These are phyloP conservation scores for Mesoligia furuncula DNA, from an alignment of 2,888 invertebrate species.

Conservation along the genomic window DNA sequence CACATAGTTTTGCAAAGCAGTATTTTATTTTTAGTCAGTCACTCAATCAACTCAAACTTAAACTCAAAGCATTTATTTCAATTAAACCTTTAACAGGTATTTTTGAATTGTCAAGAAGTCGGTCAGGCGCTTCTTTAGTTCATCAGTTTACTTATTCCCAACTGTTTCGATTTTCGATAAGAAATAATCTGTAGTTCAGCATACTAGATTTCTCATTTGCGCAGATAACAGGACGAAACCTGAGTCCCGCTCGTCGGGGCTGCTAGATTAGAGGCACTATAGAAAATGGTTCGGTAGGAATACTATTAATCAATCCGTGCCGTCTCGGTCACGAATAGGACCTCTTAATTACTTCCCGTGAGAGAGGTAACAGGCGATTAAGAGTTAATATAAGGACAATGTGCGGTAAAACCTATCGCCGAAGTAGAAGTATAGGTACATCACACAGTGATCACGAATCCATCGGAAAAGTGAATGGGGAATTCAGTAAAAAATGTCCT, in stretches of 20 bases:
- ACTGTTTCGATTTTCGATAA: slow-evolving; percentile 5
- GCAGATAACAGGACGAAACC: slow-evolving; percentile 30
- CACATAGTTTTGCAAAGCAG: too few species aligned
- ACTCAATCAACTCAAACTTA: too few species aligned
- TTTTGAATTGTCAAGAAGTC: too few species aligned
- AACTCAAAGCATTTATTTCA: too few species aligned
- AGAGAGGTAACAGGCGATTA: slow-evolving; percentile 35
- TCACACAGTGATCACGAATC: slow-evolving; percentile 9
- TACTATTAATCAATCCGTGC: slow-evolving; percentile 65
- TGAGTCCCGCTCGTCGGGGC: slow-evolving; percentile 19
- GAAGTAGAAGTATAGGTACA: neutral
- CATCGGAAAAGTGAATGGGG: neutral
- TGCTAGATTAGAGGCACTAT: slow-evolving; percentile 51
- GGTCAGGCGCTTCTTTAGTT: neutral
- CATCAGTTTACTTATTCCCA: neutral
- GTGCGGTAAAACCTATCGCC: slow-evolving; percentile 30
- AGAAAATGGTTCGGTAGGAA: slow-evolving; percentile 43
- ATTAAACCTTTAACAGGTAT: too few species aligned
- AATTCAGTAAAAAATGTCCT: neutral
- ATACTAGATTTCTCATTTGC: slow-evolving; percentile 35
- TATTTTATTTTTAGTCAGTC: too few species aligned
- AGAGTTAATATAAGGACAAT: slow-evolving; percentile 46
- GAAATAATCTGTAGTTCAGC: slow-evolving; percentile 6
- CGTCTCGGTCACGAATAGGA: slow-evolving; percentile 43
- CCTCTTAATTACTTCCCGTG: slow-evolving; percentile 49